Conservation (phyloP, 2,888 invertebrate species). For the Andrena bucephala region DNA sequence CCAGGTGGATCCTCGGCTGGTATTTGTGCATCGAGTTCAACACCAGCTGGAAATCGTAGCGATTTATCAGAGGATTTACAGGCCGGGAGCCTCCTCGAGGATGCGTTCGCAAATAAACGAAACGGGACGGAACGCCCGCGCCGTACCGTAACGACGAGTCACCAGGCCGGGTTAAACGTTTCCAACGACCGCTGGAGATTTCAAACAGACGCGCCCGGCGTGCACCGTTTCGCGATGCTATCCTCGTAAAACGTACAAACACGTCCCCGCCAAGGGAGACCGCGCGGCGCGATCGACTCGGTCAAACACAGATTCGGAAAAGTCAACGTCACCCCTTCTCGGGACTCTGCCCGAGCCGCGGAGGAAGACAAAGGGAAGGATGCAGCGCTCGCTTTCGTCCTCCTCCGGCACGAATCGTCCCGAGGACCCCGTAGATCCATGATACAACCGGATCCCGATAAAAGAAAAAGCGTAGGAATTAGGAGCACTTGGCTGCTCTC, state of each 20-base stretch:
- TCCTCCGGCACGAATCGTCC: slow-evolving; percentile 1
- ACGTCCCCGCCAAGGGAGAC: background rate
- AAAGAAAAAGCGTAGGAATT: slow-evolving; percentile 71
- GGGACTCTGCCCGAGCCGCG: background rate
- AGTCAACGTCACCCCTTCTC: background rate
- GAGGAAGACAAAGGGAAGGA: background rate
- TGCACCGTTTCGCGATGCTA: background rate
- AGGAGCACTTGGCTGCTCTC: slow-evolving; percentile 68
- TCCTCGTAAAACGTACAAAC: background rate
- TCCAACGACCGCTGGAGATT: slow-evolving; percentile 1
- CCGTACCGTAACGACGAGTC: background rate
- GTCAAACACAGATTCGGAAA: background rate
- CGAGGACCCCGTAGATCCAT: slow-evolving; percentile 56
- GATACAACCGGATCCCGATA: slow-evolving; percentile 48
- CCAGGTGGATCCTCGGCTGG: slow-evolving; percentile 92
- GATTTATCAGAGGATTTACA: slow-evolving; percentile 32
- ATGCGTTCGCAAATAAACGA: slow-evolving; percentile 37
- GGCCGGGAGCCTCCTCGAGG: background rate
- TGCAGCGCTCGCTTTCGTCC: background rate
- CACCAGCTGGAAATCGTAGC: slow-evolving; percentile 88
- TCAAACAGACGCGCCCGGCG: background rate
- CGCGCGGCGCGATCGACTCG: background rate
- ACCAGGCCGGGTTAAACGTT: background rate
- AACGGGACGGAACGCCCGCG: background rate
- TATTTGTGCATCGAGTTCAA: slow-evolving; percentile 95